Conservation (phyloP, 2,888 invertebrate species). For the Oasisia sp. region DNA sequence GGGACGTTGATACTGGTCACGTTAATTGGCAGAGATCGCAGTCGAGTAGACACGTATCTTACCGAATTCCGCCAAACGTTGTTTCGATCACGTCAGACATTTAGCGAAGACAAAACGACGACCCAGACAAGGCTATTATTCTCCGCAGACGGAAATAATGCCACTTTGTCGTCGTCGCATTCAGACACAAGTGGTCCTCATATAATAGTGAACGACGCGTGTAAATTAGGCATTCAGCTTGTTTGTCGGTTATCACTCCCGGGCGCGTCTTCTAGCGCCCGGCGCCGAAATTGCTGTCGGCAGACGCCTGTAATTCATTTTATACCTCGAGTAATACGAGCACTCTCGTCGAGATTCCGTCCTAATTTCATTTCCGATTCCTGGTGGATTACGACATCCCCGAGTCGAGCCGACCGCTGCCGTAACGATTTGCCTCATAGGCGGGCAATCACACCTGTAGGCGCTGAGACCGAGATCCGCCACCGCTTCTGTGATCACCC, state of each 20-base stretch:
- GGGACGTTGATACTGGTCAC: not conserved
- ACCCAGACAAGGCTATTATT: not conserved
- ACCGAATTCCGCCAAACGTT: not conserved
- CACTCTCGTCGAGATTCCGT: not conserved
- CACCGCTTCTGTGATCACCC: not conserved
- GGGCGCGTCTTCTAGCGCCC: not conserved
- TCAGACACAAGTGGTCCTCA: not conserved
- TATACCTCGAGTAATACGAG: not conserved
- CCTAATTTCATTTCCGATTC: not conserved
- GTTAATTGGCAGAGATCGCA: not conserved
- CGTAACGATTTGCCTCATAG: not conserved
- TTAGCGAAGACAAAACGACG: not conserved
- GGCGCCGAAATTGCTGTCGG: not conserved
- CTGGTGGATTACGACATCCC: not conserved
- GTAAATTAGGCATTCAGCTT: conserved; percentile 10
- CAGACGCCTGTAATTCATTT: not conserved
- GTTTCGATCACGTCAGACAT: not conserved
- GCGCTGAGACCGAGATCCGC: not conserved
- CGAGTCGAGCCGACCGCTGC: not conserved
- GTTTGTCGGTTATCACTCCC: not conserved
- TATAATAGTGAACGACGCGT: conserved; percentile 10
- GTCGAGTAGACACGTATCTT: not conserved
- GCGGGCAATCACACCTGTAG: not conserved
- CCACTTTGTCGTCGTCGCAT: not conserved
- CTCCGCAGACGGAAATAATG: not conserved